phyloP scores from a whole-genome alignment of 2,797 vertebrate genomes.

The Spea hammondii region DNA sequence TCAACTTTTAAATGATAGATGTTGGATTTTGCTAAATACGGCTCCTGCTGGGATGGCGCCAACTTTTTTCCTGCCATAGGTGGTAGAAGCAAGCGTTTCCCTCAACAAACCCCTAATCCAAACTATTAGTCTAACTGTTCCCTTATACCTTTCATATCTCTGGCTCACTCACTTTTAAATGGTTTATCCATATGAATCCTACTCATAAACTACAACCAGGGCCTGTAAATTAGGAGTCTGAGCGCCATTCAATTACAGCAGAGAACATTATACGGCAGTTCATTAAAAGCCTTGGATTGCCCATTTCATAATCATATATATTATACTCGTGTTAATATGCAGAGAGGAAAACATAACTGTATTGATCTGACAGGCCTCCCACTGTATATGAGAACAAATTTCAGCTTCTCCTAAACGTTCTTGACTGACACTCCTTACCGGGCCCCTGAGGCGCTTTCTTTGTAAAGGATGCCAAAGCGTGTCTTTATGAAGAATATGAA shows the following conservation, averaged over 20 bases:
- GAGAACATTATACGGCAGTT: constrained; percentile 8
- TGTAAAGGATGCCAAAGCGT: constrained; percentile 56
- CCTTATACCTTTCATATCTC: neutral
- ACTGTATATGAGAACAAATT: constrained; percentile 58
- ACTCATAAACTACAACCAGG: neutral
- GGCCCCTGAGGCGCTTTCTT: constrained; percentile 58
- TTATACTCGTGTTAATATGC: constrained; percentile 48
- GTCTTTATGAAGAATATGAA: constrained; percentile 60
- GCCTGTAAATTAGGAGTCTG: neutral
- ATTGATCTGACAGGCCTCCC: constrained; percentile 42
- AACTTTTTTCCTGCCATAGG: too few species aligned
- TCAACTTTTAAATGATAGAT: too few species aligned
- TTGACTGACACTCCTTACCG: constrained; percentile 61
- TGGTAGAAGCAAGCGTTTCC: too few species aligned
- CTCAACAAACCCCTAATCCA: too few species aligned
- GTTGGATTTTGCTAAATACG: too few species aligned
- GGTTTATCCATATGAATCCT: constrained; percentile 1
- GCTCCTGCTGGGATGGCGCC: too few species aligned
- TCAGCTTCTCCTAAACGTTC: constrained; percentile 58
- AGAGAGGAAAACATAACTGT: constrained; percentile 23
- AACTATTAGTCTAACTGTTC: too few species aligned
- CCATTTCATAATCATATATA: constrained; percentile 30
- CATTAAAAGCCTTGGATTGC: constrained; percentile 22
- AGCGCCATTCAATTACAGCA: neutral
- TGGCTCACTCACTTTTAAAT: neutral